These are phyloP conservation scores for Poeciliopsis gracilis DNA, from an alignment of 2,797 vertebrate species.

Conservation along the genomic window DNA sequence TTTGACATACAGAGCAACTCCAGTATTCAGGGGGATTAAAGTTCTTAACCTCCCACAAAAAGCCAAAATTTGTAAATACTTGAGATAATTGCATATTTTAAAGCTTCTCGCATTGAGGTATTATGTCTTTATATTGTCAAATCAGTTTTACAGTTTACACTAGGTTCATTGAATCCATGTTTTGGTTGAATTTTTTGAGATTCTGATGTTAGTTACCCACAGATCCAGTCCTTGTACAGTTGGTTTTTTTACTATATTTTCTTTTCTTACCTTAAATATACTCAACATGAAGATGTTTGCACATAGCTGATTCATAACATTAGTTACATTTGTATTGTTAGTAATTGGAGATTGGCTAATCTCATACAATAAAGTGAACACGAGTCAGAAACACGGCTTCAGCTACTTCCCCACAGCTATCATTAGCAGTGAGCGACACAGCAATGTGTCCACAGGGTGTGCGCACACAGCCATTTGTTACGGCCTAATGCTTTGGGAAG, in stretches of 20 bases:
- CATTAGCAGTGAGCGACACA: not conserved
- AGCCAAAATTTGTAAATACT: too few species aligned
- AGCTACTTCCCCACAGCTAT: not conserved
- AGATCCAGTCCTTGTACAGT: not conserved
- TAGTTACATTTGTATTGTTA: not conserved
- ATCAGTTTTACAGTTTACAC: not conserved
- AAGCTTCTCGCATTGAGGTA: not conserved
- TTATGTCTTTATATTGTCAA: too few species aligned
- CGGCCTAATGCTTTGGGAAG: slow-evolving; percentile 17
- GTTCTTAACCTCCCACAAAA: too few species aligned
- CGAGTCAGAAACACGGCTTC: not conserved
- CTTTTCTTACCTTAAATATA: not conserved
- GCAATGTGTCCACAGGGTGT: not conserved
- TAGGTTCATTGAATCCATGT: not conserved
- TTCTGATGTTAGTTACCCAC: too few species aligned
- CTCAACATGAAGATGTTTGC: not conserved
- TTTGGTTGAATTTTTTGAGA: too few species aligned
- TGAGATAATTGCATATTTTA: too few species aligned
- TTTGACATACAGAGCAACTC: not conserved
- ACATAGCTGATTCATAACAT: not conserved
- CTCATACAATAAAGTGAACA: not conserved
- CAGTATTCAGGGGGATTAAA: too few species aligned
- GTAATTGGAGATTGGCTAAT: not conserved
- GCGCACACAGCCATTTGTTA: not conserved
- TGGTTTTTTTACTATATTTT: not conserved